These are phyloP conservation scores for Eupithecia insigniata DNA, from an alignment of 2,888 invertebrate genomes.

Conservation along the genomic window DNA sequence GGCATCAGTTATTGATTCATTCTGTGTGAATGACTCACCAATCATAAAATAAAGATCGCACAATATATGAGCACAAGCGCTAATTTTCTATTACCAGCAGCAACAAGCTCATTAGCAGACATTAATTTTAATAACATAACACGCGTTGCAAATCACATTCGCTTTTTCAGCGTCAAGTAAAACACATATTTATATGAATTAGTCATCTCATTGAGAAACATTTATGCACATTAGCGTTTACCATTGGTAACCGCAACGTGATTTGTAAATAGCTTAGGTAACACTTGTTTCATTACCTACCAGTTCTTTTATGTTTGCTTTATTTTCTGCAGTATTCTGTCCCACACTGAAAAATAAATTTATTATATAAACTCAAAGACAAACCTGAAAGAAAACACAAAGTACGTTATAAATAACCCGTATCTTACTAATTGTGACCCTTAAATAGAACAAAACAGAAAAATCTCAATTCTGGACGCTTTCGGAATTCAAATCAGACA, in stretches of 20 bases:
- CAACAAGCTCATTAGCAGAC: conserved; percentile 12
- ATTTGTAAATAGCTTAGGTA: conserved; percentile 11
- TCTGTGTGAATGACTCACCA: background rate
- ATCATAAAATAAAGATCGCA: background rate
- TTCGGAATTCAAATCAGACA: conserved; percentile 78
- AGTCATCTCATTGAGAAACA: conserved; percentile 18
- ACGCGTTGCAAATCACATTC: conserved; percentile 23
- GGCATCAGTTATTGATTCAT: background rate
- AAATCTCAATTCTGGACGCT: conserved; percentile 63
- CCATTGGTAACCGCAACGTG: conserved; percentile 13
- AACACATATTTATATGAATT: conserved; percentile 15
- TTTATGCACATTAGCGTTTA: conserved; percentile 17
- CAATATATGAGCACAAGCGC: background rate
- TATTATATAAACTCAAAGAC: background rate
- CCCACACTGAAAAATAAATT: background rate
- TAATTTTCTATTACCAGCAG: conserved; percentile 9
- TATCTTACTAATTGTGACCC: conserved; percentile 38
- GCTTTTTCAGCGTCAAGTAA: conserved; percentile 25
- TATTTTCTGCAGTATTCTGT: background rate
- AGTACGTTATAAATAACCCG: conserved; percentile 17
- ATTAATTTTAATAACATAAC: conserved; percentile 20
- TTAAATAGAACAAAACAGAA: conserved; percentile 49
- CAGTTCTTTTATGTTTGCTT: background rate
- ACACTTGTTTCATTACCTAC: conserved; percentile 3
- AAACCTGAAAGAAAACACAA: background rate